Evolutionary conservation across 2,113 vertebrate genomes (phyloP).

Genomic region (Crypturellus undulatus): DNA sequence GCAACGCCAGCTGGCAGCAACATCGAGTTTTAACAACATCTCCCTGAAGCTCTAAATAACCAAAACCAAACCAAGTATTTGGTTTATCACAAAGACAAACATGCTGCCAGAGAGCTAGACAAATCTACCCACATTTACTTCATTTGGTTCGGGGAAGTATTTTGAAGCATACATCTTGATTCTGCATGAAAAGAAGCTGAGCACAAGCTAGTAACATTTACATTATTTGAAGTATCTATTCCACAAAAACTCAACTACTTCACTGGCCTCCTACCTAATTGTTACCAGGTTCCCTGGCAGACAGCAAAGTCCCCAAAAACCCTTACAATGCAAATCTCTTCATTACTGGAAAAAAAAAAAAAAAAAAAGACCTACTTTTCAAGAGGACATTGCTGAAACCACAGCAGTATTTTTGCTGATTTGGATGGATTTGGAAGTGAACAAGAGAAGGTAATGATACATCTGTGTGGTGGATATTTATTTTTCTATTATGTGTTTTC

Average conservation of each 20-base stretch:
- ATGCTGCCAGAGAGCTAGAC: background rate
- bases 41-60: background rate
- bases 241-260: background rate
- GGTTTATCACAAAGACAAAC: background rate
- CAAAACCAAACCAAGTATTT: background rate
- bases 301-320: background rate
- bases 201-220: background rate
- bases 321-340: background rate
- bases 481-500: background rate
- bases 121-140: background rate
- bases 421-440: background rate
- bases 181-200: background rate
- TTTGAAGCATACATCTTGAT: background rate
- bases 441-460: background rate
- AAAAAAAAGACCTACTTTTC: background rate
- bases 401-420: background rate
- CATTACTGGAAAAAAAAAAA: background rate
- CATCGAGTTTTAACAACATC: background rate
- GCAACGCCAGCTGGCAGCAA: background rate
- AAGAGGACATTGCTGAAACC: conserved; percentile 9
- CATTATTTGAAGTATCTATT: background rate
- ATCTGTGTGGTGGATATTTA: background rate
- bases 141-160: background rate
- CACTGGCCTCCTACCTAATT: background rate
- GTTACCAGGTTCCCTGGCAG: background rate